Conservation (phyloP, 1,140 invertebrate species). For the Zaprionus kolodkinae region DNA sequence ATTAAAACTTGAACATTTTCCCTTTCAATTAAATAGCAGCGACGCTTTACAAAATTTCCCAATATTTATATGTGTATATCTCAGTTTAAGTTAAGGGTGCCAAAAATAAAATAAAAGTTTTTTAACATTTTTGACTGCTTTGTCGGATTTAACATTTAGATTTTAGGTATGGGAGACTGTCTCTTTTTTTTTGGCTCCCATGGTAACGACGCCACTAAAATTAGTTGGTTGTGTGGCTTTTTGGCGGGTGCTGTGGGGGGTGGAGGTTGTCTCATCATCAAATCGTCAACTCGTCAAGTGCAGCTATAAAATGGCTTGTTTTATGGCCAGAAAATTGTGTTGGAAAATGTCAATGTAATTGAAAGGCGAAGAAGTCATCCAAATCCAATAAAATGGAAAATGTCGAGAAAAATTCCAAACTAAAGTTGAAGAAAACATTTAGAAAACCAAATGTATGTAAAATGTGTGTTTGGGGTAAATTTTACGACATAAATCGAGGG, state of each 20-base stretch:
- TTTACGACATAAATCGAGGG: constrained; percentile 27
- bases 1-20: constrained; percentile 54
- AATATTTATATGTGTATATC: constrained; percentile 20
- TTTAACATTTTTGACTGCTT: constrained; percentile 48
- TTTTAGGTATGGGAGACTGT: neutral
- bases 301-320: constrained; percentile 49
- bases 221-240: constrained; percentile 52
- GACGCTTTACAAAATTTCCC: constrained; percentile 39
- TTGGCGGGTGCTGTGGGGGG: no score
- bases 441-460: neutral
- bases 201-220: constrained; percentile 46
- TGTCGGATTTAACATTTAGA: constrained; percentile 4
- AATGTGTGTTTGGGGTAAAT: constrained; percentile 11
- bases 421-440: constrained; percentile 2
- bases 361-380: constrained; percentile 28
- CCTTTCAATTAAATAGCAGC: constrained; percentile 64
- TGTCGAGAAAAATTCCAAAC: neutral
- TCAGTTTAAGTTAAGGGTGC: constrained; percentile 37
- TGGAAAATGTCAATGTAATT: constrained; percentile 37
- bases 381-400: constrained; percentile 11
- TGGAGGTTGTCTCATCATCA: constrained; percentile 33
- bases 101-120: constrained; percentile 46
- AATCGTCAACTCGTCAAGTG: constrained; percentile 50
- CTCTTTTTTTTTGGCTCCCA: neutral
- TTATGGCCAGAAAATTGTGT: constrained; percentile 45